These are phyloP conservation scores for Atherinosoma microstoma DNA, from an alignment of 2,797 vertebrate genomes.

Conservation along the genomic window DNA sequence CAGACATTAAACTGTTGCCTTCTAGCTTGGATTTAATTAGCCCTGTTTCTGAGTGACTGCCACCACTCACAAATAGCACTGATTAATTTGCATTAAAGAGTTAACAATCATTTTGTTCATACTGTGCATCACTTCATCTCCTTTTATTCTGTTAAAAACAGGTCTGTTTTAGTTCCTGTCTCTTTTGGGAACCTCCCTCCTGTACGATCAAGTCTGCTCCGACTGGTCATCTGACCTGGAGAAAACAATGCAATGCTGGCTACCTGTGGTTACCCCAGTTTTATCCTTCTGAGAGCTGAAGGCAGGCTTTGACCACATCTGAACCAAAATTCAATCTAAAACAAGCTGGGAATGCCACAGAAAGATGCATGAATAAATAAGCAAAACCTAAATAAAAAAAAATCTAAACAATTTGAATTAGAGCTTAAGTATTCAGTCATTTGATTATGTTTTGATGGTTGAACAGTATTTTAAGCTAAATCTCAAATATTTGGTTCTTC, in stretches of 20 bases:
- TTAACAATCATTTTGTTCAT: not conserved
- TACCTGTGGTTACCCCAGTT: not conserved
- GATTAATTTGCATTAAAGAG: not conserved
- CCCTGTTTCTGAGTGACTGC: not conserved
- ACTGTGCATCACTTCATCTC: not conserved
- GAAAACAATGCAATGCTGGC: not conserved
- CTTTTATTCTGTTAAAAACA: not conserved
- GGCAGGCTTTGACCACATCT: not conserved
- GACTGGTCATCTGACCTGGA: not conserved
- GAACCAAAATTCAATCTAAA: not conserved
- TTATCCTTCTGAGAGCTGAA: not conserved
- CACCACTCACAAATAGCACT: no score
- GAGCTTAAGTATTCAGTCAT: no score
- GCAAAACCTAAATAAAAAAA: not conserved
- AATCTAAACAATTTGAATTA: no score
- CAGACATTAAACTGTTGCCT: not conserved
- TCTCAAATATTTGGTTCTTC: not conserved
- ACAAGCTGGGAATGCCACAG: not conserved
- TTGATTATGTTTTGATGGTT: not conserved
- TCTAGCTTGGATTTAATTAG: not conserved
- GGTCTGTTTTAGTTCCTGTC: not conserved
- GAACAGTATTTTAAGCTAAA: not conserved
- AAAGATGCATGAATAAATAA: not conserved
- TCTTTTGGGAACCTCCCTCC: not conserved
- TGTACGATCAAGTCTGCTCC: not conserved